These are phyloP conservation scores for Hemichromis elongatus DNA, from an alignment of 2,113 vertebrate species.

Conservation along the genomic window DNA sequence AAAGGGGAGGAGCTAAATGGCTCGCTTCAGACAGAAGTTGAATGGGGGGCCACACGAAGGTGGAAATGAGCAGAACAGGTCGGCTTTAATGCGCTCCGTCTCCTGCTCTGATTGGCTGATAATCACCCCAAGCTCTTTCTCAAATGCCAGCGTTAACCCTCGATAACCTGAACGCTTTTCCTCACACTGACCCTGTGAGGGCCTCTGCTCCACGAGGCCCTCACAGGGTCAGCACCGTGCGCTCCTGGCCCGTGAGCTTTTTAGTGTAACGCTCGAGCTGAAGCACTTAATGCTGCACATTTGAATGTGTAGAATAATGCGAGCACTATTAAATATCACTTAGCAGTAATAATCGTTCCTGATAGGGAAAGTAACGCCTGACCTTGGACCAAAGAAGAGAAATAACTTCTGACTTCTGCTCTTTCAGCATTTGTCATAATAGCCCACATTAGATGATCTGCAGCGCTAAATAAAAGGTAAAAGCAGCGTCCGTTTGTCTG, in stretches of 20 bases:
- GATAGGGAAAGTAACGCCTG: not conserved
- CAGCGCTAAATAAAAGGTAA: not conserved
- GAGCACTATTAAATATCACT: not conserved
- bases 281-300: not conserved
- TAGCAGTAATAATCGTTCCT: not conserved
- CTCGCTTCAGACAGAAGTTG: not conserved
- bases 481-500: not conserved
- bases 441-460: not conserved
- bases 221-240: too few species aligned
- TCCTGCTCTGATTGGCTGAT: not conserved
- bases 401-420: not conserved
- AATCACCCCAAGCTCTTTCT: not conserved
- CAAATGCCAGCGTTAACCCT: not conserved
- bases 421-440: not conserved
- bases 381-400: not conserved
- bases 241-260: not conserved
- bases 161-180: not conserved
- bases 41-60: rapidly evolving
- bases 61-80: not conserved
- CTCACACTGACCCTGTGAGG: too few species aligned
- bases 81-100: not conserved
- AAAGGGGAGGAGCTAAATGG: not conserved
- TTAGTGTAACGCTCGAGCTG: not conserved
- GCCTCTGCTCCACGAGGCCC: too few species aligned
- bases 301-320: not conserved